These are phyloP conservation scores for Amphipyra berbera DNA, from an alignment of 2,888 invertebrate species.

Conservation along the genomic window DNA sequence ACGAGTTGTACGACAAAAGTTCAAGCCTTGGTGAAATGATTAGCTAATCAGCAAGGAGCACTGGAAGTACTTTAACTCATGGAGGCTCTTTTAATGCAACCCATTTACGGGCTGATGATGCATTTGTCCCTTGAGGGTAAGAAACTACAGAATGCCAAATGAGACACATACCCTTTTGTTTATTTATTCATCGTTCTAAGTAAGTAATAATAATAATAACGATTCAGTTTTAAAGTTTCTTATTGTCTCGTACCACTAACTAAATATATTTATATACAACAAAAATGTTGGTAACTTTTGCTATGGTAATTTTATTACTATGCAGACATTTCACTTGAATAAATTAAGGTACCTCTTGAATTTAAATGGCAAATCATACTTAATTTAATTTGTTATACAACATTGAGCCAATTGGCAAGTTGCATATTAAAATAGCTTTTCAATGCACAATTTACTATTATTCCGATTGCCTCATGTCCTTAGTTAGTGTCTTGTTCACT, in stretches of 20 bases:
- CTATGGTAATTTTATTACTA: conserved; percentile 1
- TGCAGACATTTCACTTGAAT: conserved; percentile 4
- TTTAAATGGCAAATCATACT: conserved; percentile 17
- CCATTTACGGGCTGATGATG: too few species aligned
- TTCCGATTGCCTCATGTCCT: background rate
- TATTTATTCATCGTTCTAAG: too few species aligned
- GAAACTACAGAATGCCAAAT: too few species aligned
- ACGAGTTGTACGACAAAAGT: too few species aligned
- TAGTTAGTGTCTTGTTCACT: conserved; percentile 1
- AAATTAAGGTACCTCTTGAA: conserved; percentile 12
- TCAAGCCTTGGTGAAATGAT: too few species aligned
- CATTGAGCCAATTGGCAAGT: conserved; percentile 10
- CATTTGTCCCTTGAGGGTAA: too few species aligned
- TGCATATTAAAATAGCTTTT: conserved; percentile 1
- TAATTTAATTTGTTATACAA: conserved; percentile 1
- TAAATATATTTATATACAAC: conserved; percentile 35
- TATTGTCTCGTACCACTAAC: conserved; percentile 34
- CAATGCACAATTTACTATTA: conserved; percentile 5
- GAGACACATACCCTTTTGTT: too few species aligned
- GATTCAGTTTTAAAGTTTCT: conserved; percentile 30
- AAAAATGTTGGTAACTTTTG: conserved; percentile 43
- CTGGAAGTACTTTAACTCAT: too few species aligned
- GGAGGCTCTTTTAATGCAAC: too few species aligned
- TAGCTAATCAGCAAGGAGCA: too few species aligned
- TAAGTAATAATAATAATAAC: conserved; percentile 22